These are phyloP conservation scores for Phalacrocorax aristotelis DNA, from an alignment of 2,113 vertebrate genomes.

Conservation along the genomic window DNA sequence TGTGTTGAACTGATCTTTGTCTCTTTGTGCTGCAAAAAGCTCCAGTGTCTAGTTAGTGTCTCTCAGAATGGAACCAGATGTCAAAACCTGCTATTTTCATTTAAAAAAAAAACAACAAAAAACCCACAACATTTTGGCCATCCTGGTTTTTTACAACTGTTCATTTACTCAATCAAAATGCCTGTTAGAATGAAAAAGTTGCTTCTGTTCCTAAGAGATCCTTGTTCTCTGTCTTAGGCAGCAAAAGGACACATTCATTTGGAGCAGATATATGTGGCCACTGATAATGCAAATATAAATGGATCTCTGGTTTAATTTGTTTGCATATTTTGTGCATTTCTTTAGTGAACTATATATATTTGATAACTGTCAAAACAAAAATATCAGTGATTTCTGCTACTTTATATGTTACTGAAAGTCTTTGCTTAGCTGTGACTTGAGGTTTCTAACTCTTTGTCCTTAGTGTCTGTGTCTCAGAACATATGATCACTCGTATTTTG, in stretches of 20 bases:
- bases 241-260: neutral
- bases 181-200: neutral
- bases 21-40: neutral
- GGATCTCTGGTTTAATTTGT: neutral
- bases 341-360: neutral
- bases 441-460: neutral
- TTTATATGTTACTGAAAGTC: neutral
- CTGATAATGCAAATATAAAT: neutral
- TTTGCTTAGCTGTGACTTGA: neutral
- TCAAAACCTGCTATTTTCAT: neutral
- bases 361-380: neutral
- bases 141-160: neutral
- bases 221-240: neutral
- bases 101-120: neutral
- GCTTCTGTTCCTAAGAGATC: neutral
- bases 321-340: neutral
- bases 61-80: neutral
- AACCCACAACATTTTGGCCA: neutral
- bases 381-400: neutral
- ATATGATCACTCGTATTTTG: neutral
- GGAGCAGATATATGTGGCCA: neutral
- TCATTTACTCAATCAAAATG: neutral
- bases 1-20: neutral
- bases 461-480: neutral
- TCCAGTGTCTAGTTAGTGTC: neutral